phyloP scores from a whole-genome alignment of 2,797 vertebrate species.

The Salmo trutta region DNA sequence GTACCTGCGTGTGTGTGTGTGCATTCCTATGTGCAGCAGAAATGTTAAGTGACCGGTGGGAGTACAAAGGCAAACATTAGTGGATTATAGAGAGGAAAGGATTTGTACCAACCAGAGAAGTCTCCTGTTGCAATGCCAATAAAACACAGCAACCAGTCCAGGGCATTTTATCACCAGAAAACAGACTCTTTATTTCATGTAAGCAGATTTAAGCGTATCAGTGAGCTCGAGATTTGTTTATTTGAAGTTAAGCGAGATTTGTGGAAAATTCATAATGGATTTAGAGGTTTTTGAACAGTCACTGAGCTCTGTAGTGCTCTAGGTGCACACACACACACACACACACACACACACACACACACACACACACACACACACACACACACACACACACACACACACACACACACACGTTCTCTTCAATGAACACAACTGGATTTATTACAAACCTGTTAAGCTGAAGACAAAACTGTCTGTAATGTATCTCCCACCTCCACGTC shows the following conservation, averaged over 20 bases:
- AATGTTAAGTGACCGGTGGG: slow-evolving; percentile 15
- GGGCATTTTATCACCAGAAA: slow-evolving; percentile 14
- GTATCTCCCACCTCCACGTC: neutral
- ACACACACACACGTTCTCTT: neutral
- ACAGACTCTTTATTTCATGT: slow-evolving; percentile 18
- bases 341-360: no score
- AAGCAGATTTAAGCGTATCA: slow-evolving; percentile 32
- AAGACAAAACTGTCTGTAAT: neutral
- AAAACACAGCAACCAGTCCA: neutral
- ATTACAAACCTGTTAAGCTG: neutral
- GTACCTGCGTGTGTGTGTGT: slow-evolving; percentile 8
- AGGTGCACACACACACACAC: neutral
- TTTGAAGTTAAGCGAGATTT: neutral
- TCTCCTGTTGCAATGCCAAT: slow-evolving; percentile 7
- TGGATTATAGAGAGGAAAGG: slow-evolving; percentile 35
- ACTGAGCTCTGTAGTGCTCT: neutral
- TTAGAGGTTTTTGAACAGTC: neutral
- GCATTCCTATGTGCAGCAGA: slow-evolving; percentile 13
- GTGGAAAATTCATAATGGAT: neutral
- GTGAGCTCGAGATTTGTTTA: neutral
- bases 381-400: neutral
- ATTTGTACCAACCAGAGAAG: slow-evolving; percentile 28
- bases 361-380: neutral
- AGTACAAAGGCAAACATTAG: slow-evolving; percentile 28
- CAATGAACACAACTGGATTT: neutral